Conservation (phyloP, 2,888 invertebrate genomes). For the Osedax fenrisi region DNA sequence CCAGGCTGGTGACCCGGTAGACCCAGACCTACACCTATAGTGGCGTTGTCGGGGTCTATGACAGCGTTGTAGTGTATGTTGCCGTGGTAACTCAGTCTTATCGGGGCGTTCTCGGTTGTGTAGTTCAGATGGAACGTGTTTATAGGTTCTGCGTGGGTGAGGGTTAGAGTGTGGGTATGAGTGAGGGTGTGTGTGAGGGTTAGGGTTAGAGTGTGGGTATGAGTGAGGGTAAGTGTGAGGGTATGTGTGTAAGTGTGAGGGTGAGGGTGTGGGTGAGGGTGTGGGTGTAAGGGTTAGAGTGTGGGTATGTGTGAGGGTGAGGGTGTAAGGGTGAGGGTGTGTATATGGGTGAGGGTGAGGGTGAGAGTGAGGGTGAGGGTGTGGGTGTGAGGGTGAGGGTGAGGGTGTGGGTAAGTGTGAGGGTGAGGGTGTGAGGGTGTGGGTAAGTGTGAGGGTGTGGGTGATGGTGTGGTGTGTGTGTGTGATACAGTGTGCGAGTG, state of each 20-base stretch:
- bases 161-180: neutral
- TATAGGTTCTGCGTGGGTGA: conserved; percentile 60
- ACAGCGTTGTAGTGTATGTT: conserved; percentile 78
- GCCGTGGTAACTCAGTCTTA: conserved; percentile 72
- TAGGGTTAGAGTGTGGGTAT: neutral
- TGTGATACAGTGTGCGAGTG: neutral
- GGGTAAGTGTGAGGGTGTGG: neutral
- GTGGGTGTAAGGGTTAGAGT: neutral
- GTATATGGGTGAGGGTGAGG: neutral
- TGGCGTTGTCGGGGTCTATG: conserved; percentile 66
- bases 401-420: neutral
- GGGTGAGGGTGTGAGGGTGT: neutral
- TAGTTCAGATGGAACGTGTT: conserved; percentile 71
- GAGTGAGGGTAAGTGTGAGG: neutral
- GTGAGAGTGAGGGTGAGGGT: neutral
- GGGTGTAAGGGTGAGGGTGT: neutral
- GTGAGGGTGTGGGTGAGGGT: neutral
- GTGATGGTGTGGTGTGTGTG: neutral
- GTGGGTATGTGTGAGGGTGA: neutral
- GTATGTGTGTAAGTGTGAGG: neutral
- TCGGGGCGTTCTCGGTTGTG: conserved; percentile 60
- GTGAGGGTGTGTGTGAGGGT: neutral
- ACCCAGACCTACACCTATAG: conserved; percentile 70
- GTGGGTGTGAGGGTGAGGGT: neutral
- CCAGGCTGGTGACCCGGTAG: conserved; percentile 69